phyloP scores from a whole-genome alignment of 1,140 invertebrate genomes.

The Leptopilina clavipes region DNA sequence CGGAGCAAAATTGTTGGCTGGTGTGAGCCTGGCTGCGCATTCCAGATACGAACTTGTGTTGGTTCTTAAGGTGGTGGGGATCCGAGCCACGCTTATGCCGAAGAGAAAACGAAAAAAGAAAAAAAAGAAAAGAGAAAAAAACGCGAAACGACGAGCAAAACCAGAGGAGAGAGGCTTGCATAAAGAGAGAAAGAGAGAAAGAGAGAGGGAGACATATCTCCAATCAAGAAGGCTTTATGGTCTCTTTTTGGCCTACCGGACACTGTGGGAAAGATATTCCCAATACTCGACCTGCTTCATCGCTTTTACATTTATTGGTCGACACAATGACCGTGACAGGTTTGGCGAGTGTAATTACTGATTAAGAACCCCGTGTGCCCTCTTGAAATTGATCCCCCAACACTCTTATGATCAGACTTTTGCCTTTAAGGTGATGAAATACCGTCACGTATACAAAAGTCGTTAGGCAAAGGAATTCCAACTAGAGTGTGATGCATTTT shows the following conservation, averaged over 20 bases:
- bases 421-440: constrained; percentile 35
- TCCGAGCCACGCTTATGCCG: constrained; percentile 59
- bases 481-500: not conserved
- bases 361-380: constrained; percentile 49
- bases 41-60: constrained; percentile 49
- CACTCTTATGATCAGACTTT: not conserved
- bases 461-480: not conserved
- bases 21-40: constrained; percentile 54
- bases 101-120: constrained; percentile 44
- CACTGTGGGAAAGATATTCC: constrained; percentile 71
- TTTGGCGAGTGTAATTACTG: constrained; percentile 49
- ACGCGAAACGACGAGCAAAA: constrained; percentile 29
- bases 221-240: constrained; percentile 45
- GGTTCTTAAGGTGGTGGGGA: constrained; percentile 47
- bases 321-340: constrained; percentile 39
- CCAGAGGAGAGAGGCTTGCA: not conserved
- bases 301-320: constrained; percentile 21
- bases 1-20: constrained; percentile 54
- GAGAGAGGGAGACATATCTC: constrained; percentile 44
- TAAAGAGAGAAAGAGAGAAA: constrained; percentile 22
- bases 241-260: constrained; percentile 62
- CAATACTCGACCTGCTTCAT: constrained; percentile 56
- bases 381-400: constrained; percentile 45
- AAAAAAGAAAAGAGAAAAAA: constrained; percentile 1
- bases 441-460: constrained; percentile 14